Evolutionary conservation across 2,888 invertebrate species (phyloP).

Genomic region (Ferrisia virgata): DNA sequence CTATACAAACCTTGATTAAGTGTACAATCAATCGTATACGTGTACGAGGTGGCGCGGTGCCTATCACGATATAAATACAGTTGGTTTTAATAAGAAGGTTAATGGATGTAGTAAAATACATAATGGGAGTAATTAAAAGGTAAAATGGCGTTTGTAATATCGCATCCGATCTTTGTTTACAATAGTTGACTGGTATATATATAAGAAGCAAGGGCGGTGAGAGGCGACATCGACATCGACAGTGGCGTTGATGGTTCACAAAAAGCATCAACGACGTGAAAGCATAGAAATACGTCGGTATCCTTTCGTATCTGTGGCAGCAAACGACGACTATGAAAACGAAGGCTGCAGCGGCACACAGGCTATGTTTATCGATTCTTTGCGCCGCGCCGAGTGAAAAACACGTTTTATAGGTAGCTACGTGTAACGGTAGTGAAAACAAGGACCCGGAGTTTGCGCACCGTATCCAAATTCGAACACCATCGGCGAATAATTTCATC

Average conservation of each 20-base stretch:
- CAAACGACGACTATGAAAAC: not conserved
- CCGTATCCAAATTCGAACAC: no score
- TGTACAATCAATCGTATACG: not conserved
- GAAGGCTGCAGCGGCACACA: no score
- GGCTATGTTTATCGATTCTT: slow-evolving; percentile 22
- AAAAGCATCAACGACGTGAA: not conserved
- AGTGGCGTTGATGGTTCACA: not conserved
- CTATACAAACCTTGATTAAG: not conserved
- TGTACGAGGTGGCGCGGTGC: no score
- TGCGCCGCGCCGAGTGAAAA: not conserved
- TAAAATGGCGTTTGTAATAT: slow-evolving; percentile 4
- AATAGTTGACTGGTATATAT: not conserved
- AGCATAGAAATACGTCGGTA: no score
- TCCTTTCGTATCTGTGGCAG: not conserved
- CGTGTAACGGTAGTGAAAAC: not conserved
- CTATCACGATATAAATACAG: no score
- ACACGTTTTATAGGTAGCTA: slow-evolving; percentile 24
- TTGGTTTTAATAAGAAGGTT: not conserved
- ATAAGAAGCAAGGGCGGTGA: not conserved
- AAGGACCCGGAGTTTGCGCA: slow-evolving; percentile 21
- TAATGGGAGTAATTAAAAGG: not conserved
- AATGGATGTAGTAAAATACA: not conserved
- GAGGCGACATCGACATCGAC: not conserved
- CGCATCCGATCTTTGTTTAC: slow-evolving; percentile 24
- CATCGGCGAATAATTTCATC: not conserved